Evolutionary conservation across 2,888 invertebrate species (phyloP).

Genomic region (Cheilosia grossa): DNA sequence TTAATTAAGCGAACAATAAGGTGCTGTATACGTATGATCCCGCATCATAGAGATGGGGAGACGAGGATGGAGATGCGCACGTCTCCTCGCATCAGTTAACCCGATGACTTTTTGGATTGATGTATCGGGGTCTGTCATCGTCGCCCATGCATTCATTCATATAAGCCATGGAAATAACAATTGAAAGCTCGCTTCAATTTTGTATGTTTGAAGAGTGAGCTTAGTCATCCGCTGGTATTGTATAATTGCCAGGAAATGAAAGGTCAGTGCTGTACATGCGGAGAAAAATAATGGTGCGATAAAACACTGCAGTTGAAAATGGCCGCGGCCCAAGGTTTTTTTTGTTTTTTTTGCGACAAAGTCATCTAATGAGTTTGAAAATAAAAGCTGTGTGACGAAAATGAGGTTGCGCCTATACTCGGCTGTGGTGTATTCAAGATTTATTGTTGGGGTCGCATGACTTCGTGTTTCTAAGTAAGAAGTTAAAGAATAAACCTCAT

Average conservation of each 20-base stretch:
- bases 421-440: too few species aligned
- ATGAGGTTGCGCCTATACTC: not conserved
- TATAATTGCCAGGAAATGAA: slow-evolving; percentile 58
- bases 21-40: slow-evolving; percentile 36
- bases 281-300: slow-evolving; percentile 2
- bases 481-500: too few species aligned
- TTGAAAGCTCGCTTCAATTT: slow-evolving; percentile 63
- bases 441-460: too few species aligned
- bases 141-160: slow-evolving; percentile 47
- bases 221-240: slow-evolving; percentile 52
- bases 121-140: slow-evolving; percentile 65
- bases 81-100: slow-evolving; percentile 49
- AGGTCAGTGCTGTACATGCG: slow-evolving; percentile 60
- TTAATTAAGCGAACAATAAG: slow-evolving; percentile 67
- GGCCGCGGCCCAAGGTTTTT: not conserved
- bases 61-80: not conserved
- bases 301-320: slow-evolving; percentile 11
- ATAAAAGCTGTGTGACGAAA: slow-evolving; percentile 1
- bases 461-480: too few species aligned
- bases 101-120: slow-evolving; percentile 58
- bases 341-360: not conserved
- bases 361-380: not conserved
- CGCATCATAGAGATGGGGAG: not conserved
- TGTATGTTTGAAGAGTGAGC: slow-evolving; percentile 8
- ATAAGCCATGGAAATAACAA: slow-evolving; percentile 34